Evolutionary conservation across 2,797 vertebrate species (phyloP).

Genomic region (Sebastes cheni): DNA sequence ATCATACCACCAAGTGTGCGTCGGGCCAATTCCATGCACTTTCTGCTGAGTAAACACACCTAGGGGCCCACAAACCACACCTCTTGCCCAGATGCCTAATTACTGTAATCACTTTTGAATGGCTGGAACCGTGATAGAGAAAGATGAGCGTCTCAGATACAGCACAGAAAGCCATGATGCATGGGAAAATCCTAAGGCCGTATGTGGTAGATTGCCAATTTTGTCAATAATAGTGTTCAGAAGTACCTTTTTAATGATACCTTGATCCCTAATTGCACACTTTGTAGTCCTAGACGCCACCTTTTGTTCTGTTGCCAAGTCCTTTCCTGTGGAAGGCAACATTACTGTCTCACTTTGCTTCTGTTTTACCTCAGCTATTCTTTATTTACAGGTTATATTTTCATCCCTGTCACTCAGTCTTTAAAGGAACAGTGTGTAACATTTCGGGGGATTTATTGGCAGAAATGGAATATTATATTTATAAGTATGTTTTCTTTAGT

Average conservation of each 20-base stretch:
- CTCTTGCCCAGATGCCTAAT: slow-evolving; percentile 68
- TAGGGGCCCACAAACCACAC: slow-evolving; percentile 49
- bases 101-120: slow-evolving; percentile 67
- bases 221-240: slow-evolving; percentile 6
- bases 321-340: not conserved
- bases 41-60: slow-evolving; percentile 74
- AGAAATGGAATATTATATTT: no score
- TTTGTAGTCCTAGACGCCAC: slow-evolving; percentile 4
- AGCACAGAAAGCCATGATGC: slow-evolving; percentile 29
- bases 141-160: slow-evolving; percentile 22
- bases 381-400: not conserved
- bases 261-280: slow-evolving; percentile 7
- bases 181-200: slow-evolving; percentile 1
- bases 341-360: not conserved
- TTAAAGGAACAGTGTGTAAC: no score
- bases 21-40: slow-evolving; percentile 41
- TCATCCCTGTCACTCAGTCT: not conserved
- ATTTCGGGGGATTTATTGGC: no score
- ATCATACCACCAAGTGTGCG: slow-evolving; percentile 49
- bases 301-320: not conserved
- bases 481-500: no score
- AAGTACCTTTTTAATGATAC: slow-evolving; percentile 34
- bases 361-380: not conserved
- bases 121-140: slow-evolving; percentile 47
- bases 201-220: slow-evolving; percentile 10